These are phyloP conservation scores for Copsychus sechellarum DNA, from an alignment of 2,113 vertebrate species.

Conservation along the genomic window DNA sequence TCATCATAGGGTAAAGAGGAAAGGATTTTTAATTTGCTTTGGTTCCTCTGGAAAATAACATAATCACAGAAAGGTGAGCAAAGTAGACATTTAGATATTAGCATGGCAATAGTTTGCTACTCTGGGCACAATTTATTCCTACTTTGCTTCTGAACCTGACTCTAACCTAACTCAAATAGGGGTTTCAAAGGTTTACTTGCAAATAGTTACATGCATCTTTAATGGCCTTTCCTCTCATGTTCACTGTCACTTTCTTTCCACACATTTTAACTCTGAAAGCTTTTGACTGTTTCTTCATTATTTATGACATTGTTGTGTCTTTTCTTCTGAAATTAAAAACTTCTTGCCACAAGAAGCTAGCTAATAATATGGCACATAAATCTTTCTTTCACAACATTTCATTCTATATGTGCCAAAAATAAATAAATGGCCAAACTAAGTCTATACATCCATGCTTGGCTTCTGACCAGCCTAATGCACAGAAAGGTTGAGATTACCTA, in stretches of 20 bases:
- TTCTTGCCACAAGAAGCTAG: conserved; percentile 54
- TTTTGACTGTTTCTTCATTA: conserved; percentile 69
- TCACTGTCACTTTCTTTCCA: conserved; percentile 56
- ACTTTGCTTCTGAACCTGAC: background rate
- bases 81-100: background rate
- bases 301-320: conserved; percentile 70
- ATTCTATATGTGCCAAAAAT: conserved; percentile 33
- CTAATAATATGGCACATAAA: conserved; percentile 58
- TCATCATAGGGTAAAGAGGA: background rate
- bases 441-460: conserved; percentile 1
- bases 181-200: conserved; percentile 60
- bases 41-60: background rate
- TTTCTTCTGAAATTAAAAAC: conserved; percentile 70
- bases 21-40: background rate
- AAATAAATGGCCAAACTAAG: conserved; percentile 43
- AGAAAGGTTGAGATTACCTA: conserved; percentile 31
- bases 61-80: background rate
- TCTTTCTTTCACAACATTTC: conserved; percentile 37
- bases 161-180: conserved; percentile 4
- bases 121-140: conserved; percentile 8
- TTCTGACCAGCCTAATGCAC: conserved; percentile 57
- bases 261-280: conserved; percentile 68
- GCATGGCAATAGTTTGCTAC: background rate
- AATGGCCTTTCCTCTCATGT: conserved; percentile 51
- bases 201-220: conserved; percentile 62